These are phyloP conservation scores for Rhyacophila brunnea DNA, from an alignment of 1,140 invertebrate species.

Conservation along the genomic window DNA sequence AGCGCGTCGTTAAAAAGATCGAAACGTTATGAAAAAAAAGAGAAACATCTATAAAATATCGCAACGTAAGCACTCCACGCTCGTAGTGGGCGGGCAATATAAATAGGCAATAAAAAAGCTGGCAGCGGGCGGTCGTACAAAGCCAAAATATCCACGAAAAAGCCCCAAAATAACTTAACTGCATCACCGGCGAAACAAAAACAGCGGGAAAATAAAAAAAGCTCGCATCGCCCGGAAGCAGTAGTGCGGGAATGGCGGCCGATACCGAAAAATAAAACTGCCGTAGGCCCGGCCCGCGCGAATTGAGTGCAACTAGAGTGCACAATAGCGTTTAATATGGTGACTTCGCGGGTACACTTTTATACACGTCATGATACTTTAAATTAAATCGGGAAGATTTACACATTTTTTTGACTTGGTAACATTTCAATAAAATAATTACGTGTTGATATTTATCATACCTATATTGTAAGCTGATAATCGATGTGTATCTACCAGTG, in stretches of 20 bases:
- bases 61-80: neutral
- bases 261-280: slow-evolving; percentile 57
- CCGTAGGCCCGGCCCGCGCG: slow-evolving; percentile 33
- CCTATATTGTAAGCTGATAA: too few species aligned
- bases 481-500: too few species aligned
- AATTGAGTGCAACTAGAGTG: slow-evolving; percentile 1
- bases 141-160: slow-evolving; percentile 46
- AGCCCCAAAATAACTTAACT: slow-evolving; percentile 51
- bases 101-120: slow-evolving; percentile 29
- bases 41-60: too few species aligned
- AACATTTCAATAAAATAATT: too few species aligned
- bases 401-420: too few species aligned
- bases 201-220: slow-evolving; percentile 17
- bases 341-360: too few species aligned
- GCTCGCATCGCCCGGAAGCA: slow-evolving; percentile 10
- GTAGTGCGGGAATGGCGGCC: slow-evolving; percentile 43
- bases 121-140: slow-evolving; percentile 21
- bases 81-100: slow-evolving; percentile 1
- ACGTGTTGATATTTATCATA: too few species aligned
- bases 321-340: neutral
- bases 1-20: too few species aligned
- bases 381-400: too few species aligned
- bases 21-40: too few species aligned
- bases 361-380: too few species aligned
- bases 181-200: slow-evolving; percentile 50